Percentiles rank a stretch among this genome's conserved stretches.
Evolutionary conservation across 2,888 invertebrate species (phyloP).

Genomic region (Pristionchus exspectatus): DNA sequence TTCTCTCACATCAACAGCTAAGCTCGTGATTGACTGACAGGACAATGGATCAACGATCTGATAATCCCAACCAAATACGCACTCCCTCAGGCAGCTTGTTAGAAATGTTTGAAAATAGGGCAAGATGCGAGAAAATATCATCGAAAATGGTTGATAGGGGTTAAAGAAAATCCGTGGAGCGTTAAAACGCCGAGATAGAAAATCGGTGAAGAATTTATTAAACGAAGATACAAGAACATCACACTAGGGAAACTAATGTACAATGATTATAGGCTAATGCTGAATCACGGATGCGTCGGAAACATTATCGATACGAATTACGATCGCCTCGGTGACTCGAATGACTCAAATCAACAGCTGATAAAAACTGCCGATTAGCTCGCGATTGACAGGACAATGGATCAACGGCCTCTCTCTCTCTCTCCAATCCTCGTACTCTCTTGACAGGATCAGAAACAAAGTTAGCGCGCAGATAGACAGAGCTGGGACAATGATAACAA

Average conservation of each 20-base stretch:
- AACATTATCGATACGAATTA: neutral
- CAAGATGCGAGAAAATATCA: no score
- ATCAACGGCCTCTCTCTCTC: neutral
- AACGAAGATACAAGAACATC: no score
- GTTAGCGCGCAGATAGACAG: neutral
- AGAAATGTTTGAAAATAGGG: neutral
- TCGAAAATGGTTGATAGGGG: no score
- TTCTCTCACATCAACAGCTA: no score
- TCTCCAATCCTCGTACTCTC: neutral
- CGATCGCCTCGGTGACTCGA: neutral
- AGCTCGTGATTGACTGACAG: neutral
- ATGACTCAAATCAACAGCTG: neutral
- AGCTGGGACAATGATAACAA: neutral
- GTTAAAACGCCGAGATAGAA: no score
- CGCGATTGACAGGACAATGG: slow-evolving; percentile 2
- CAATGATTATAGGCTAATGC: no score
- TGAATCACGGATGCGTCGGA: no score
- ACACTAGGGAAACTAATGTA: no score
- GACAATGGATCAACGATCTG: no score
- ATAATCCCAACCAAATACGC: no score
- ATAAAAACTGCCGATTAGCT: neutral
- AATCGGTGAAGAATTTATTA: no score
- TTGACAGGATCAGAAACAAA: neutral
- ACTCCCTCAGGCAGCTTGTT: neutral
- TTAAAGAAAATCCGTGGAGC: no score